Percentiles rank a stretch among this genome's conserved stretches.
phyloP scores from a whole-genome alignment of 2,113 vertebrate species.

The Condylura cristata region DNA sequence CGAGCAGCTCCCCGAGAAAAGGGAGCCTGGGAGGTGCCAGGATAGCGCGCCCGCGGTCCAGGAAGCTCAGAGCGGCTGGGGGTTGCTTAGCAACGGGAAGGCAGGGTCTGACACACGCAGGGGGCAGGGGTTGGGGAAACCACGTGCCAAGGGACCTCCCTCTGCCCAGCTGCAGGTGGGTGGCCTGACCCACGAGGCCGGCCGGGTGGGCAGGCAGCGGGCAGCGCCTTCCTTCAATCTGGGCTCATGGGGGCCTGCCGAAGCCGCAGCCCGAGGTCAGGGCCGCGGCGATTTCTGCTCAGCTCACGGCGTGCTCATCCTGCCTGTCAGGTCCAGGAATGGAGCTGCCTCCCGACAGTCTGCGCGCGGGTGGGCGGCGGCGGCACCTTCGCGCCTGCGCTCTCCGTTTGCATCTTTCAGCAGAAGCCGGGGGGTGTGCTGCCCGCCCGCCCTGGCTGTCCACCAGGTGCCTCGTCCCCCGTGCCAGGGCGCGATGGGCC shows the following conservation, averaged over 20 bases:
- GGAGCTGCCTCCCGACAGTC: constrained; percentile 60
- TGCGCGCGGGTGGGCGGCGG: constrained; percentile 53
- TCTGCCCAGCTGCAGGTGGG: not conserved
- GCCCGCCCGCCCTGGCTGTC: not conserved
- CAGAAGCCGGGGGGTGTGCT: not conserved
- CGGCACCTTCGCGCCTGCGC: constrained; percentile 24
- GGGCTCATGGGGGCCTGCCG: not conserved
- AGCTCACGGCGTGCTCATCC: constrained; percentile 61
- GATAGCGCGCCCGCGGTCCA: not conserved
- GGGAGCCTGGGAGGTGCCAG: not conserved
- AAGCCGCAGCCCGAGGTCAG: constrained; percentile 34
- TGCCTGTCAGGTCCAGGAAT: not conserved
- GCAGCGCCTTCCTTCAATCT: no score
- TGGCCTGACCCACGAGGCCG: not conserved
- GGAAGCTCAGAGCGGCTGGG: constrained; percentile 38
- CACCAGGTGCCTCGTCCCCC: not conserved
- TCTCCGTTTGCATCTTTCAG: constrained; percentile 58
- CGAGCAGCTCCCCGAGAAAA: not conserved
- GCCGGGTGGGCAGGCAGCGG: not conserved
- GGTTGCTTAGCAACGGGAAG: constrained; percentile 77
- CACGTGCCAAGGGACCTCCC: no score
- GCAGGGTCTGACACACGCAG: no score
- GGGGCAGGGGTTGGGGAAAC: no score
- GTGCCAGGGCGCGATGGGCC: not conserved
- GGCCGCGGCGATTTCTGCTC: not conserved